These are phyloP conservation scores for Neomonachus schauinslandi DNA, from an alignment of 2,113 vertebrate species.

Conservation along the genomic window DNA sequence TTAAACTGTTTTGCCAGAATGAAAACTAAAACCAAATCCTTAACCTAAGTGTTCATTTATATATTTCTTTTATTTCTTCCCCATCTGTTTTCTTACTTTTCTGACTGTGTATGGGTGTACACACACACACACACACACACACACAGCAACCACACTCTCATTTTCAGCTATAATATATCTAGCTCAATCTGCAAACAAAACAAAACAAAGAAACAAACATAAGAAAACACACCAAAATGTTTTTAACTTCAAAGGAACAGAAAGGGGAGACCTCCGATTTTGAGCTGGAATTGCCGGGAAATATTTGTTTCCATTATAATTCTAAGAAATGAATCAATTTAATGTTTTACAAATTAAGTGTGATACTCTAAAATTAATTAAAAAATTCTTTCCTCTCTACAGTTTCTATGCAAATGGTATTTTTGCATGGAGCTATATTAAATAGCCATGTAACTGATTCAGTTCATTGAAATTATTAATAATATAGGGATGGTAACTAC, in stretches of 20 bases:
- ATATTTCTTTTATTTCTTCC: background rate
- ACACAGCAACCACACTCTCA: background rate
- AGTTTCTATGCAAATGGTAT: background rate
- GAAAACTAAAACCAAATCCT: slow-evolving; percentile 16
- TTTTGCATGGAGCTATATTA: background rate
- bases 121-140: background rate
- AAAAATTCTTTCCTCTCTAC: background rate
- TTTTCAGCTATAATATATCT: background rate
- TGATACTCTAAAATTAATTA: background rate
- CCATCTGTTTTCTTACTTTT: background rate
- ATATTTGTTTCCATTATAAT: background rate
- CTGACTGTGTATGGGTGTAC: background rate
- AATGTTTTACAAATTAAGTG: background rate
- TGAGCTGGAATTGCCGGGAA: background rate
- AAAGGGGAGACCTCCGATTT: background rate
- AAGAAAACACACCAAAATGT: background rate
- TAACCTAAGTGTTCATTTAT: background rate
- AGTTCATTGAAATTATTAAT: background rate
- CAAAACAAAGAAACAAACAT: background rate
- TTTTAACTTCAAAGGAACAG: background rate
- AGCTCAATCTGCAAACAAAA: background rate
- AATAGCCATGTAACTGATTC: background rate
- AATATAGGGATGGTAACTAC: background rate
- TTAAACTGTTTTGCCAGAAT: background rate
- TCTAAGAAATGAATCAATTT: background rate